These are phyloP conservation scores for Euura saliciscinereae DNA, from an alignment of 1,140 invertebrate genomes.

Conservation along the genomic window DNA sequence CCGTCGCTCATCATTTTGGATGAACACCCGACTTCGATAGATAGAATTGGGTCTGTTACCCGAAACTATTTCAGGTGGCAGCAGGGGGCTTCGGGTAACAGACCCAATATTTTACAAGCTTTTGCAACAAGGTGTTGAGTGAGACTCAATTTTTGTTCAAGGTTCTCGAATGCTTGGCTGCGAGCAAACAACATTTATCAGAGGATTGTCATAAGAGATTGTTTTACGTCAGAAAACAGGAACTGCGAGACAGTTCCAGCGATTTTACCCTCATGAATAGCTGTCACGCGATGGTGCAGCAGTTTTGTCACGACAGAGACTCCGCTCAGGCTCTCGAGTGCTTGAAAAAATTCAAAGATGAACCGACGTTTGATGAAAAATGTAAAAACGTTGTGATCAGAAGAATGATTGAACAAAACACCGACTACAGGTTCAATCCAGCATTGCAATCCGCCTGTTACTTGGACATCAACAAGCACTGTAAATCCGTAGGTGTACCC, in stretches of 20 bases:
- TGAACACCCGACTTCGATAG: not conserved
- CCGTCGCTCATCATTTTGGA: no score
- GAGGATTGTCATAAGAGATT: constrained; percentile 77
- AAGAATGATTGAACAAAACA: constrained; percentile 90
- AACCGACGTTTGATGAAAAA: constrained; percentile 80
- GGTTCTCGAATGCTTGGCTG: constrained; percentile 87
- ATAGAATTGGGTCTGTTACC: constrained; percentile 19
- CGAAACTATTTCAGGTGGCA: no score
- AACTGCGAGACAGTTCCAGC: constrained; percentile 81
- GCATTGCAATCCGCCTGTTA: constrained; percentile 79
- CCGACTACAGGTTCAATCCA: constrained; percentile 92
- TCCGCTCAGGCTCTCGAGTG: constrained; percentile 73
- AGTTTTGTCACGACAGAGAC: constrained; percentile 77
- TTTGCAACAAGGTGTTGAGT: constrained; percentile 4
- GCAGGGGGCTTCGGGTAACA: no score
- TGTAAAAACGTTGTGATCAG: constrained; percentile 87
- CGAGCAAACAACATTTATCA: constrained; percentile 71
- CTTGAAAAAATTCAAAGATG: constrained; percentile 79
- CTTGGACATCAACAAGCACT: constrained; percentile 72
- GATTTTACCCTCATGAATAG: constrained; percentile 84
- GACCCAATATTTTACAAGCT: not conserved
- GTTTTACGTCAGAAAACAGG: constrained; percentile 85
- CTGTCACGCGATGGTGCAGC: constrained; percentile 84
- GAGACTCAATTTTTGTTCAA: constrained; percentile 48
- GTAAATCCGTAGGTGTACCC: constrained; percentile 58